A percentile compares a stretch with the other conserved stretches of the same genome.
Conservation (phyloP, 1,140 invertebrate species). For the Antheraea mylitta region DNA sequence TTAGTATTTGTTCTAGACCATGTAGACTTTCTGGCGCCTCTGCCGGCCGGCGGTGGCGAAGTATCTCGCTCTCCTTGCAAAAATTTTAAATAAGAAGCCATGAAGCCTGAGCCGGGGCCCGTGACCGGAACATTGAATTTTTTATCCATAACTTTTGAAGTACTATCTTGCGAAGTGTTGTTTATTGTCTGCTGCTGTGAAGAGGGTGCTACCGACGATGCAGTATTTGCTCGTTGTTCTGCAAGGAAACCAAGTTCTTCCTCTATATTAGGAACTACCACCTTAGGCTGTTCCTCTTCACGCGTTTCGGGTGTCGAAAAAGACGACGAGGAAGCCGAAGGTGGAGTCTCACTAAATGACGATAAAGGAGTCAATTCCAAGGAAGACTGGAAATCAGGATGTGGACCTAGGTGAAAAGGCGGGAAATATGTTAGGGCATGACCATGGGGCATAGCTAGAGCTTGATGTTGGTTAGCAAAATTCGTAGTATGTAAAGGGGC, state of each 20-base stretch:
- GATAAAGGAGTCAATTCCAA: slow-evolving; percentile 83
- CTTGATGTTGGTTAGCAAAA: slow-evolving; percentile 83
- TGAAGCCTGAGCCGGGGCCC: slow-evolving; percentile 86
- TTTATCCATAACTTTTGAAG: slow-evolving; percentile 76
- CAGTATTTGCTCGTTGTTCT: slow-evolving; percentile 80
- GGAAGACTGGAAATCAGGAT: slow-evolving; percentile 83
- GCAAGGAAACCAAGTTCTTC: slow-evolving; percentile 89
- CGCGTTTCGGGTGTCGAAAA: slow-evolving; percentile 78
- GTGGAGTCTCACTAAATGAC: slow-evolving; percentile 80
- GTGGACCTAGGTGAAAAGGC: slow-evolving; percentile 83
- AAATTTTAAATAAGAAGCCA: slow-evolving; percentile 92
- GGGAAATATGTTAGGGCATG: slow-evolving; percentile 85
- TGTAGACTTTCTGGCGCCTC: slow-evolving; percentile 82
- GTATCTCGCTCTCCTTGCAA: slow-evolving; percentile 89
- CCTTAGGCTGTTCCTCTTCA: slow-evolving; percentile 86
- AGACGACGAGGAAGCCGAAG: slow-evolving; percentile 77
- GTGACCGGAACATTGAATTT: slow-evolving; percentile 79
- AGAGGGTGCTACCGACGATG: slow-evolving; percentile 77
- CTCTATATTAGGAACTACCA: slow-evolving; percentile 91
- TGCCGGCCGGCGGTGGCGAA: slow-evolving; percentile 84
- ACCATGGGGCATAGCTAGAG: slow-evolving; percentile 81
- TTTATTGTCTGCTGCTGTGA: slow-evolving; percentile 75
- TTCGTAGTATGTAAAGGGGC: slow-evolving; percentile 79
- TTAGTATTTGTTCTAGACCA: slow-evolving; percentile 80
- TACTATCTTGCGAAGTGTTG: slow-evolving; percentile 70